Evolutionary conservation across 2,113 vertebrate species (phyloP), one percentile per base, ranked within the genome.

Genomic region (Oreochromis spilurus): DNA sequence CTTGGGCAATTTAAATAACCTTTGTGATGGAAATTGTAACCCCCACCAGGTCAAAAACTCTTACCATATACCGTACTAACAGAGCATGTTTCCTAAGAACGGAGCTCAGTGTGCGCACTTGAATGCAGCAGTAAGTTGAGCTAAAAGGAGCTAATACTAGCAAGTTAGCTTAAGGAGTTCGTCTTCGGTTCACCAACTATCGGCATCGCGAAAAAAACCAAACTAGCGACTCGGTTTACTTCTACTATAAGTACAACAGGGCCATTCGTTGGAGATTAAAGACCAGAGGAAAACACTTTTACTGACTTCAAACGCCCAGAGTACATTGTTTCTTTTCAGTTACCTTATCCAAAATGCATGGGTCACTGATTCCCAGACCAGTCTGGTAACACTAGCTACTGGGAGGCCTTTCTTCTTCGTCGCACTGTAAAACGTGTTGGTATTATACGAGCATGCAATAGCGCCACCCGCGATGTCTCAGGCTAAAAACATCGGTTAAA

Each of bases 301-400:
- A 54, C 9, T 29, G 12, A 75, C 21, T 34, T 67, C 65, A 57
- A 58, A 57, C 55, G 31, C 6, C 36, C 10, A 55, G 2, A 40
- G 72, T 52, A n/a, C 2, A 2, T 8, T 21, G 14, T 50, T 53
- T 36, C 9, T 19, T 21, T 24, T 1, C n/a, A 16, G 43, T 93
- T 94, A 93, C 94, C 92, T 92, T 89, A 26, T 77, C 75, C 62
- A 31, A 70, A 83, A 55, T 58, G 82, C 75, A 84, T 87, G 55
- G 11, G 24, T 38, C 52, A 75, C 54, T 57, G 52, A 67, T 58
- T 29, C 26, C 86, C 17, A 6, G 1, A 16, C 8, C 72, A 77
- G 16, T 19, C 70, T 19, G 6, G 24, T 21, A 9, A 9, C 4
- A 19, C 6, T 19, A 54, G 75, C 55, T 38, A 5, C 57, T 57